Conservation (phyloP, 2,888 invertebrate species). For the Fragum whitleyi region DNA sequence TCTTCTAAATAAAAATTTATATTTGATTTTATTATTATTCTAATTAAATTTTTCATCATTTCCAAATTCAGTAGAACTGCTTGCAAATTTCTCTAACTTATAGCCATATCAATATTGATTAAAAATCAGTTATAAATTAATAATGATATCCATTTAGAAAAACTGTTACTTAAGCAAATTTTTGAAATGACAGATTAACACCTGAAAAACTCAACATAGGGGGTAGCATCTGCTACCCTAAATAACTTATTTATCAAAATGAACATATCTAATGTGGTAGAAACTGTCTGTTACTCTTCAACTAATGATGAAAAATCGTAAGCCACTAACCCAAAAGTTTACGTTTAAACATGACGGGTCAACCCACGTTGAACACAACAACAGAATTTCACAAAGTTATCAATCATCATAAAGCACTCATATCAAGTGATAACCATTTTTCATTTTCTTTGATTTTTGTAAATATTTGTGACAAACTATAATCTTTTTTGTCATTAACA, state of each 20-base stretch:
- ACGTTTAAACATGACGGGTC: conserved; percentile 11
- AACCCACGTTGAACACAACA: not conserved
- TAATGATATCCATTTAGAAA: too few species aligned
- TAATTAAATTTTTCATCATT: too few species aligned
- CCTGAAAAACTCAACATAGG: not conserved
- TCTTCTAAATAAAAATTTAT: too few species aligned
- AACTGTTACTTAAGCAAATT: too few species aligned
- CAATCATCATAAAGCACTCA: conserved; percentile 17
- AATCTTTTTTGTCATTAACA: conserved; percentile 17
- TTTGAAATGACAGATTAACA: not conserved
- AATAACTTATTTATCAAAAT: conserved; percentile 9
- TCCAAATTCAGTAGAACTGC: too few species aligned
- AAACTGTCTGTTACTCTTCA: not conserved
- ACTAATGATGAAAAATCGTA: conserved; percentile 10
- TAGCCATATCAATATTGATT: not conserved
- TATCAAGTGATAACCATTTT: conserved; percentile 25
- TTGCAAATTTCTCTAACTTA: too few species aligned
- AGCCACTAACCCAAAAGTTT: not conserved
- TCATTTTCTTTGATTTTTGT: conserved; percentile 26
- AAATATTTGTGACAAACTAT: conserved; percentile 9
- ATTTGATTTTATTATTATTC: too few species aligned
- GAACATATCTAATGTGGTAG: conserved; percentile 16
- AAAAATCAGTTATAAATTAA: too few species aligned
- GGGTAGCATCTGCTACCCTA: not conserved
- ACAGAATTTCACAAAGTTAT: conserved; percentile 4